phyloP scores from a whole-genome alignment of 2,113 vertebrate species.

The Prochilodus magdalenae region DNA sequence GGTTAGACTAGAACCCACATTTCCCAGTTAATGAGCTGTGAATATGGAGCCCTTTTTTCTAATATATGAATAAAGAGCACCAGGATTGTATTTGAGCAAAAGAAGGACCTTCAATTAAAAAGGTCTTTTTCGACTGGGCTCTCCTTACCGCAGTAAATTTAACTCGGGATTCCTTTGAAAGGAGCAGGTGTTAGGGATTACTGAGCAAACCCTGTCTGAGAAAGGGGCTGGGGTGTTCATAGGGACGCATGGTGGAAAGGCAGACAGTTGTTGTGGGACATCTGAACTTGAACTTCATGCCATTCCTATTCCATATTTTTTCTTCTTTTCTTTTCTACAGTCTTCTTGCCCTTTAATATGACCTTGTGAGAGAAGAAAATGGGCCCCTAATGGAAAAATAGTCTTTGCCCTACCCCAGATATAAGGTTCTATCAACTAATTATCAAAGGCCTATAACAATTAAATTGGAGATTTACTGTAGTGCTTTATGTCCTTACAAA shows the following conservation, averaged over 20 bases:
- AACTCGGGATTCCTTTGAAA: conserved; percentile 69
- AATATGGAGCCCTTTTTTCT: neutral
- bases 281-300: conserved; percentile 65
- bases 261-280: conserved; percentile 61
- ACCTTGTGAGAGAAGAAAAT: neutral
- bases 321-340: neutral
- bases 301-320: conserved; percentile 23
- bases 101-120: conserved; percentile 66
- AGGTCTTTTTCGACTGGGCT: conserved; percentile 61
- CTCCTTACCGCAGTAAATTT: conserved; percentile 71
- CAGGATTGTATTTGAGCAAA: conserved; percentile 19
- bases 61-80: conserved; percentile 23
- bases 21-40: neutral
- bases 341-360: neutral
- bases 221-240: conserved; percentile 26
- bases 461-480: too few species aligned
- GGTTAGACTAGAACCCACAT: neutral
- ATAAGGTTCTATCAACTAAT: too few species aligned
- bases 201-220: conserved; percentile 38
- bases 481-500: neutral
- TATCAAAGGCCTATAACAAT: too few species aligned
- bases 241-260: conserved; percentile 21
- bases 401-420: too few species aligned
- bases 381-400: too few species aligned
- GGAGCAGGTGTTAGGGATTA: conserved; percentile 77